Base-by-base conservation (phyloP, 35 echinoderm and acorn worm genomes). In the Hemicentrotus pulcherrimus region DNA sequence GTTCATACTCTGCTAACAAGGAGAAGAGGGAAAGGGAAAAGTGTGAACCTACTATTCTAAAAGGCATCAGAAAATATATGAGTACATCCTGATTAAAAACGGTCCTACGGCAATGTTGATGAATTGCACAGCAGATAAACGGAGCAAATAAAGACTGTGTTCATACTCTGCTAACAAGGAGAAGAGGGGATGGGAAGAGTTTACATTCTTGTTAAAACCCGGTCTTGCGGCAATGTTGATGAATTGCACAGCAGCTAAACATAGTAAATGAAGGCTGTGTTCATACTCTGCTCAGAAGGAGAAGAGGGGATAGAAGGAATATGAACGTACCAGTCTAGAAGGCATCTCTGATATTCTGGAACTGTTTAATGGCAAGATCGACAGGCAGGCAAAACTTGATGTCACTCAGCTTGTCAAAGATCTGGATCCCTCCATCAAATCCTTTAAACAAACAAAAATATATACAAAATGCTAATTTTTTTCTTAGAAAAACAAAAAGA, bases 331-430 rank as follows among this genome's bases (percentile, higher is more conserved):
- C 65, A 1, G 19, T 78, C 24, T 78, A 99, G 96, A 99, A 99
- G 65, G 98, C 98, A 96, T 99, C 98, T 95, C 94, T 95, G 91
- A 99, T 99, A 52, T 96, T 96, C 48, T 96, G 86, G 92, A 99
- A 99, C 94, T 99, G 98, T 85, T 95, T 95, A 46, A 99, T 94
- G n/a, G 98, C 98, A 35, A 99, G 92, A 78, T 99, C 98, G 14
- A 95, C 97, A 86, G 96, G 96, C 32, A 99, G 96, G 45, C 94
- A 86, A 55, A 99, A 99, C 32, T 99, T 96, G 22, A 97, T 47
- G 28, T 97, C 97, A 86, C 96, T 99, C 15, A 99, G 94, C 48
- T 99, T 99, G 91, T 99, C 98, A 33, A 99, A 92, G 48, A 99
- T 86, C 33, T 99, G 96, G 2, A 99, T 86, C 18, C 95, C 96